Evolutionary conservation across 2,888 invertebrate genomes (phyloP), one percentile per base, ranked within the genome.

Genomic region (Caprella mutica): DNA sequence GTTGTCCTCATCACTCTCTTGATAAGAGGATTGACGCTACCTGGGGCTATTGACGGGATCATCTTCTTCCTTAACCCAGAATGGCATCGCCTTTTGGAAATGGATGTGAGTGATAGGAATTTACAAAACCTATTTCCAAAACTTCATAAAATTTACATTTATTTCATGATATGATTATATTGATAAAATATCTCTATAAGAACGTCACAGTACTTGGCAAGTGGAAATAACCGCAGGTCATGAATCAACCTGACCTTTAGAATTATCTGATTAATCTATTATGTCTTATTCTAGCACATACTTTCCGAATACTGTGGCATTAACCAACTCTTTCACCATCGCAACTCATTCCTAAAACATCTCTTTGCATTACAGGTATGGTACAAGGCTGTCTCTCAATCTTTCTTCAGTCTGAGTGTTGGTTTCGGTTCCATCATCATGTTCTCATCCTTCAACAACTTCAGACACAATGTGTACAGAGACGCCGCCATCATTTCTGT

Each of bases 401-500:
- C 83, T 56, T 86, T 86, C 73, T 86, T 85, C 72, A 85, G 85
- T 0, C 72, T 86, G 21, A 82, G 82, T 19, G 82, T 85, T 21
- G 82, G 83, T 60, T 80, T 83, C 59, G 85, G 86, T 43, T 80
- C 84, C 0, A 79, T 86, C 56, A 80, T 85, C 26, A 86, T 86
- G 84, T 86, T 84, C 69, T 77, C 85, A 8, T 85, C 85, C 0
- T 86, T 84, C 71, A 86, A 86, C 70, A 76, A 77, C 35, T 85
- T 86, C 70, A 73, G 43, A 1, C 64, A 64, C 39, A 60, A 60
- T 26, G 59, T 65, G 63, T 67, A 3, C 70, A 84, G 85, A 67
- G 87, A 88, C 69, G 82, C 86, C 0, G 77, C 86, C 76, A 84
- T 87, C 53, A 85, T 88, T 4, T 85, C 86, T 1, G 80, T 84